Percentiles rank a stretch among this genome's conserved stretches.
phyloP scores from a whole-genome alignment of 2,888 invertebrate species.

The Rhopalosiphum nymphaeae region DNA sequence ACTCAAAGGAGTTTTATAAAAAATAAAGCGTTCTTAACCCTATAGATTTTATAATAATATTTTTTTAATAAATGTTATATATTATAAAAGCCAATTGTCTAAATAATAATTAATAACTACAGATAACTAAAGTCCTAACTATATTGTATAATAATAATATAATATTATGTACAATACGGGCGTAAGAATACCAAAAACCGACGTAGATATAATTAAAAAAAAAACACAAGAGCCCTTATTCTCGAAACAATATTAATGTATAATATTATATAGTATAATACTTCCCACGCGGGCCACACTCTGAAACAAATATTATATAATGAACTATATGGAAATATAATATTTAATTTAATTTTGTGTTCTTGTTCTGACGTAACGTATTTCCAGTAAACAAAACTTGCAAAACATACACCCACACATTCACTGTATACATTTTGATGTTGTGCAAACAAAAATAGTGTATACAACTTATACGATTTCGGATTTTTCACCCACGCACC shows the following conservation, averaged over 20 bases:
- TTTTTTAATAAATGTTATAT: neutral
- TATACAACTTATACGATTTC: neutral
- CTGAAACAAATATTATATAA: neutral
- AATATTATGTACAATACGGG: neutral
- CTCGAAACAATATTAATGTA: neutral
- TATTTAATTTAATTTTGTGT: neutral
- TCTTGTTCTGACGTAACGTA: neutral
- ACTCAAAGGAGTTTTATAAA: neutral
- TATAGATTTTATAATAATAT: neutral
- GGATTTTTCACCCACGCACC: neutral
- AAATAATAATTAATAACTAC: neutral
- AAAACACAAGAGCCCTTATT: neutral
- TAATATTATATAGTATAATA: neutral
- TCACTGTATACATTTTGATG: neutral
- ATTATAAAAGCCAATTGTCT: neutral
- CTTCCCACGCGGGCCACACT: neutral
- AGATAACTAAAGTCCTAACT: neutral
- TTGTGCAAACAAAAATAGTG: neutral
- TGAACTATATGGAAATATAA: neutral
- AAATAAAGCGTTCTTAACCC: neutral
- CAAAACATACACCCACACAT: neutral
- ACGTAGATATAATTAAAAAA: neutral
- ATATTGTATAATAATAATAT: neutral
- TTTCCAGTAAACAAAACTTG: neutral
- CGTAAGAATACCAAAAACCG: neutral